Conservation (phyloP, 2,113 vertebrate species). For the Paratilapia polleni region DNA sequence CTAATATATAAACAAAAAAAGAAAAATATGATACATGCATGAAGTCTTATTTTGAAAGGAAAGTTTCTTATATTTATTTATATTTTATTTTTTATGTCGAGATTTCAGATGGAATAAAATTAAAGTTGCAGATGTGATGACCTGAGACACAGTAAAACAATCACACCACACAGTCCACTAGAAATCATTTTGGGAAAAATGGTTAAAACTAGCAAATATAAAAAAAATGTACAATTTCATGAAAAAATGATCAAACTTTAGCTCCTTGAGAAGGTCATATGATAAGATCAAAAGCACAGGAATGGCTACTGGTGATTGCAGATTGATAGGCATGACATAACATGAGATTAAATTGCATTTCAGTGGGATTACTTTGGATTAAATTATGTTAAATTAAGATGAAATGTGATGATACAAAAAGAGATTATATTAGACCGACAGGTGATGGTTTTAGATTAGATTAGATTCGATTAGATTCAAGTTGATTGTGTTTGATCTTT, state of each 20-base stretch:
- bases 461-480: background rate
- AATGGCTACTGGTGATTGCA: background rate
- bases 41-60: background rate
- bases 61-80: background rate
- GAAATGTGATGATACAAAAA: background rate
- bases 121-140: too few relatives aligned
- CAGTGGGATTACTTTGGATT: background rate
- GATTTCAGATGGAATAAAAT: too few relatives aligned
- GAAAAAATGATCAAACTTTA: too few relatives aligned
- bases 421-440: background rate
- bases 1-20: slow-evolving; percentile 54
- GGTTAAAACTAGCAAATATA: too few relatives aligned
- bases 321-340: background rate
- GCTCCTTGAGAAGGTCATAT: background rate
- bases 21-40: background rate
- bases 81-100: background rate
- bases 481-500: background rate
- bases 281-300: background rate
- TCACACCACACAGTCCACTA: too few relatives aligned
- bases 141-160: too few relatives aligned
- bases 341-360: too few relatives aligned
- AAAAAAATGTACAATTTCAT: too few relatives aligned
- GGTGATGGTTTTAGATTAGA: background rate
- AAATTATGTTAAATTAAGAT: background rate
- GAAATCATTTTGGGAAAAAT: too few relatives aligned